These are phyloP conservation scores for Coenobita brevimanus DNA, from an alignment of 1,140 invertebrate species.

Conservation along the genomic window DNA sequence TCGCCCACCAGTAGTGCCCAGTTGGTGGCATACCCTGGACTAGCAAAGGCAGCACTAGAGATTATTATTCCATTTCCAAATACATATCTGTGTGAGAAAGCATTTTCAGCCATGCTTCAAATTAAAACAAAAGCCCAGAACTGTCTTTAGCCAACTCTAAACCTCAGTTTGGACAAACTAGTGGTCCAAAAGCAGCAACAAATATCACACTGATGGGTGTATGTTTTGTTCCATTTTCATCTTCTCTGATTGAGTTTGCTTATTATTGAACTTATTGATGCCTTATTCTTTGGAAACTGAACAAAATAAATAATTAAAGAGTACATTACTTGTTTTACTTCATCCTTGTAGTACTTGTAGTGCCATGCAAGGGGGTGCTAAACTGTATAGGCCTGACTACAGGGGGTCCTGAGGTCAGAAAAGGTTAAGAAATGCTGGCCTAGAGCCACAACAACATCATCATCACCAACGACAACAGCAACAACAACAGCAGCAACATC, in stretches of 20 bases:
- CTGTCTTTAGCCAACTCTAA: constrained; percentile 4
- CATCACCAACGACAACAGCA: no score
- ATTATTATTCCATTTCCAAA: constrained; percentile 9
- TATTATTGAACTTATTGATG: no score
- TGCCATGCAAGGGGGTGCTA: neutral
- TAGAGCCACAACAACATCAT: no score
- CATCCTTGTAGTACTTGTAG: neutral
- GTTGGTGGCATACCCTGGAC: no score
- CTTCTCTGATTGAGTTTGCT: no score
- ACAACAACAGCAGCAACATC: no score
- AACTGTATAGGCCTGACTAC: neutral
- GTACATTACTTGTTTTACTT: neutral
- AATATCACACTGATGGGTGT: constrained; percentile 1
- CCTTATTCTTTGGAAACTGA: neutral
- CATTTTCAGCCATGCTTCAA: neutral
- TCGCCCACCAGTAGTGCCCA: no score
- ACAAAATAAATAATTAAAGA: neutral
- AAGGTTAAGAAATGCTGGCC: no score
- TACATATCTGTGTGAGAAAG: neutral
- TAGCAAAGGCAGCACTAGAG: constrained; percentile 3
- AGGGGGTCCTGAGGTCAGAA: no score
- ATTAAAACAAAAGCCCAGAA: constrained; percentile 14
- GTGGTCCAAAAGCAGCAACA: neutral
- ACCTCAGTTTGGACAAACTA: no score
- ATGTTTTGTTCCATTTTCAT: no score